Percentiles rank a stretch among this genome's conserved stretches.
Conservation (phyloP, 2,113 vertebrate genomes). For the Phasianus colchicus region DNA sequence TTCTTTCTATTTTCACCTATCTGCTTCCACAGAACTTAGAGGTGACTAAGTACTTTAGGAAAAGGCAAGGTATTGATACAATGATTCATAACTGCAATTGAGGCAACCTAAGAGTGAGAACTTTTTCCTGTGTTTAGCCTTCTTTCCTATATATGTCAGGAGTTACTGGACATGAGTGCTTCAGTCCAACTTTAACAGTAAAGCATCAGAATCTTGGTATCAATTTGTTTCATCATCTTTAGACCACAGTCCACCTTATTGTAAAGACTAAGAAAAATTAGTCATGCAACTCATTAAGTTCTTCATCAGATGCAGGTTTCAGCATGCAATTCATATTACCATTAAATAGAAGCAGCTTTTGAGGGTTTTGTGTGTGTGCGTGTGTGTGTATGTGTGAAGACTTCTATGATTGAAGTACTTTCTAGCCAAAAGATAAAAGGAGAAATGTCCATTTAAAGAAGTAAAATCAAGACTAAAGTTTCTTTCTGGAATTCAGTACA, state of each 20-base stretch:
- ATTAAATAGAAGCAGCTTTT: background rate
- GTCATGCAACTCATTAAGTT: background rate
- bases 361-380: background rate
- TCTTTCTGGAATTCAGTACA: background rate
- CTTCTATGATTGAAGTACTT: background rate
- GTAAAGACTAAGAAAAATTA: background rate
- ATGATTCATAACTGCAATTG: background rate
- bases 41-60: background rate
- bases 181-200: background rate
- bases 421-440: background rate
- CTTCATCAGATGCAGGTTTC: background rate
- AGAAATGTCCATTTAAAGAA: background rate
- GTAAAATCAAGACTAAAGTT: background rate
- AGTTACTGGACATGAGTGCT: background rate
- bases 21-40: background rate
- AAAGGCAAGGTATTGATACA: background rate
- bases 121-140: background rate
- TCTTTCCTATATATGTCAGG: background rate
- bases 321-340: background rate
- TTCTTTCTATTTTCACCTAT: background rate
- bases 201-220: background rate
- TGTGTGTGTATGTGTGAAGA: background rate
- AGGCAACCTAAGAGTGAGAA: background rate
- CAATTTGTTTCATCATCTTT: background rate
- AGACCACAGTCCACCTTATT: background rate